Conservation (phyloP, 2,797 vertebrate species). For the Sciaenops ocellatus region DNA sequence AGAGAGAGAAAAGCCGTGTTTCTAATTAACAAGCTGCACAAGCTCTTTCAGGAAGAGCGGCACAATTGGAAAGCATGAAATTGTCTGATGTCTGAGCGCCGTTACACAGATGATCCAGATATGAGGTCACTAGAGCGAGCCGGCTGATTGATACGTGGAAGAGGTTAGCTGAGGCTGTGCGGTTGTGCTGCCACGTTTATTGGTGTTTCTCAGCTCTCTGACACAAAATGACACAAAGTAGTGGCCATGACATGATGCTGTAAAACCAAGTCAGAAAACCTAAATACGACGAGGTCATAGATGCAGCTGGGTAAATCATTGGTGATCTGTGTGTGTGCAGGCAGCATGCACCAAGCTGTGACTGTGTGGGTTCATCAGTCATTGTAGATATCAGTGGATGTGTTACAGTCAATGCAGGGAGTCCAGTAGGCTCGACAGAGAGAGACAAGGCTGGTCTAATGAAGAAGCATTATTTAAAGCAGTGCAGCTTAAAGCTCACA, state of each 20-base stretch:
- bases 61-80: slow-evolving; percentile 32
- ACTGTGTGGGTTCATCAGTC: slow-evolving; percentile 47
- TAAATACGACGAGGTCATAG: background rate
- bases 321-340: slow-evolving; percentile 1
- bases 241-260: slow-evolving; percentile 7
- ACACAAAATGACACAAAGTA: background rate
- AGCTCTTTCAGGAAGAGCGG: slow-evolving; percentile 51
- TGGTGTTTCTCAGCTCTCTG: slow-evolving; percentile 23
- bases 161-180: slow-evolving; percentile 63
- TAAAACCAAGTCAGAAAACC: slow-evolving; percentile 15
- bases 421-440: slow-evolving; percentile 6
- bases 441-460: slow-evolving; percentile 1
- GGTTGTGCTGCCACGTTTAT: slow-evolving; percentile 21
- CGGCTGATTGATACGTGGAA: slow-evolving; percentile 50
- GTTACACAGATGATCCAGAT: slow-evolving; percentile 59
- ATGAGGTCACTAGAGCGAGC: slow-evolving; percentile 64
- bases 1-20: slow-evolving; percentile 36
- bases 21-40: slow-evolving; percentile 64
- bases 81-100: slow-evolving; percentile 35
- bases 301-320: slow-evolving; percentile 14
- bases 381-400: slow-evolving; percentile 40
- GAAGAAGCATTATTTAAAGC: slow-evolving; percentile 23
- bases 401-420: slow-evolving; percentile 41
- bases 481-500: slow-evolving; percentile 19
- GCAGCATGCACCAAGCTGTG: slow-evolving; percentile 14